Conservation (phyloP, 2,888 invertebrate genomes). For the Orthosia incerta region DNA sequence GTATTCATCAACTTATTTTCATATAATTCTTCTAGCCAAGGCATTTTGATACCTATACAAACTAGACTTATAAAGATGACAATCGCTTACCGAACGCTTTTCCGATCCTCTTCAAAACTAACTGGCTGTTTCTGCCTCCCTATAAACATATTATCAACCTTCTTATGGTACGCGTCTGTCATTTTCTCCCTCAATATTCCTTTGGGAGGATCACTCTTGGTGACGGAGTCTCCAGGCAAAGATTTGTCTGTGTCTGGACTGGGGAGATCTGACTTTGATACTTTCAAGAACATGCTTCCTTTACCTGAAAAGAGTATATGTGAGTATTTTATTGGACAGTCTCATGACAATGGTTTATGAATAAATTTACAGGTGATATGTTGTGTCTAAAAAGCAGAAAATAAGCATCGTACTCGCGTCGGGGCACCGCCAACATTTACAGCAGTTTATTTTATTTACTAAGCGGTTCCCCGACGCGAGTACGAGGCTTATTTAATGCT, state of each 20-base stretch:
- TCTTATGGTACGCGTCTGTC: slow-evolving; percentile 77
- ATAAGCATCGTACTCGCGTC: too few species aligned
- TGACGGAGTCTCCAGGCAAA: slow-evolving; percentile 81
- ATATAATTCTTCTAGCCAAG: too few species aligned
- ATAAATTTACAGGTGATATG: too few species aligned
- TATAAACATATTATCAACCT: slow-evolving; percentile 75
- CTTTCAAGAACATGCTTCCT: slow-evolving; percentile 84
- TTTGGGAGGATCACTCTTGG: slow-evolving; percentile 89
- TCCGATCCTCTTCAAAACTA: slow-evolving; percentile 93
- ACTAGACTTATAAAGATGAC: not conserved
- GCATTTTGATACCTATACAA: too few species aligned
- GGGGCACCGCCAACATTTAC: too few species aligned
- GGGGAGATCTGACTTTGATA: slow-evolving; percentile 84
- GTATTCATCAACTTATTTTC: too few species aligned
- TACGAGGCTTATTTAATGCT: too few species aligned
- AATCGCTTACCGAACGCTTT: slow-evolving; percentile 91
- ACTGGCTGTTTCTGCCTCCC: slow-evolving; percentile 79
- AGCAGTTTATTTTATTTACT: too few species aligned
- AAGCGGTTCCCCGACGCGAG: too few species aligned
- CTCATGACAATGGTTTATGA: too few species aligned
- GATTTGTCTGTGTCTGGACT: slow-evolving; percentile 88
- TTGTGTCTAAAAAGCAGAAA: too few species aligned
- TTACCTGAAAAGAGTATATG: slow-evolving; percentile 74
- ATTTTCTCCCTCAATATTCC: slow-evolving; percentile 92
- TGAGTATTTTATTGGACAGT: not conserved